Base-by-base conservation (phyloP, 1,140 invertebrate genomes). In the Trichonephila inaurata region DNA sequence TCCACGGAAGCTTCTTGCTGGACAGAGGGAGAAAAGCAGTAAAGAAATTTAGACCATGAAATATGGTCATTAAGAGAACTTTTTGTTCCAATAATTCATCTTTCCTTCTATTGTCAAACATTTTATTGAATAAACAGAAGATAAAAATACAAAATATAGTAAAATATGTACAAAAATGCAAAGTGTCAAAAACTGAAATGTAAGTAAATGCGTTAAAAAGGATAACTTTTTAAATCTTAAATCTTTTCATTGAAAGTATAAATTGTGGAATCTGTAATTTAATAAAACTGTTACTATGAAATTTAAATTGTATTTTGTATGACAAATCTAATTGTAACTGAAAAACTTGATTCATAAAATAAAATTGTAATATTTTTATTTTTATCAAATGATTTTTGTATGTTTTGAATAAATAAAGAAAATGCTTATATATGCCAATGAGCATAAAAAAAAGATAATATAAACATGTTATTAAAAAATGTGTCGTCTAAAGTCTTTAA, bases 401-500 rank as follows among this genome's bases (percentile, higher is more conserved):
- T 64, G 24, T 28, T 88, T 64, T 64, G 28, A 64, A 64, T 64
- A 62, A 87, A 64, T 62, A 51, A 51, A 51, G 51, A 51, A 10
- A 51, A 51, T 51, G 7, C 44, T 51, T n/a, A 28, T 51, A 51
- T 51, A 12, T 51, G 51, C 51, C 51, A 51, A 51, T 51, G 51
- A 51, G 51, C 51, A 51, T 51, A 51, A 51, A 64, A 88, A n/a
- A 87, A 61, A 14, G 16, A 88, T 64, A n/a, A 88, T 88, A 88
- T 58, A 88, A 88, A 64, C 28, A 19, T 88, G 7, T 88, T 33
- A 33, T 33, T 40, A 33, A 88, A 87, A 64, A 64, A 72, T 89
- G 87, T 89, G 86, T 88, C 64, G 60, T 83, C 81, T 83, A 51
- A 83, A 83, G 40, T 83, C 44, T 19, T 83, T 83, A 83, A 40